phyloP scores from a whole-genome alignment of 2,797 vertebrate genomes.

The Anabacerthia variegaticeps region DNA sequence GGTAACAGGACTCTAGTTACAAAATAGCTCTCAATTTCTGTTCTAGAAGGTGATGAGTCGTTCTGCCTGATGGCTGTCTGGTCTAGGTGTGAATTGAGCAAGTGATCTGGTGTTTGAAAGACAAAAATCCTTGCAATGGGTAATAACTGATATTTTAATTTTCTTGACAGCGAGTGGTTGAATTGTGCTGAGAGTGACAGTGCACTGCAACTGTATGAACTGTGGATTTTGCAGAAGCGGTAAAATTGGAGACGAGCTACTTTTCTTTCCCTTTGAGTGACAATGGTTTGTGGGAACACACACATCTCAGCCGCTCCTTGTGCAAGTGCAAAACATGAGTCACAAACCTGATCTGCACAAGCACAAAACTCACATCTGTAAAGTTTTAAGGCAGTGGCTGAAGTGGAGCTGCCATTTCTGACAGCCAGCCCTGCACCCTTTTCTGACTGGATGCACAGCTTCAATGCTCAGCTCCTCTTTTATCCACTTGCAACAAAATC shows the following conservation, averaged over 20 bases:
- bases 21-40: not conserved
- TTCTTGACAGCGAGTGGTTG: not conserved
- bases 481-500: not conserved
- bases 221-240: not conserved
- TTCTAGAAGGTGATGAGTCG: not conserved
- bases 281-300: not conserved
- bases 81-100: not conserved
- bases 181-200: not conserved
- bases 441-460: not conserved
- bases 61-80: not conserved
- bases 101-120: not conserved
- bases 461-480: not conserved
- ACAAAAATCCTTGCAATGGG: not conserved
- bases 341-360: not conserved
- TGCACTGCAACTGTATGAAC: not conserved
- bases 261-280: not conserved
- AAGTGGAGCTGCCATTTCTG: not conserved
- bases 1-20: not conserved
- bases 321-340: not conserved
- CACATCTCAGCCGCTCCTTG: accelerated
- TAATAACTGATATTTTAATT: not conserved
- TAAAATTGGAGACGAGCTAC: not conserved
- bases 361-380: not conserved
- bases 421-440: not conserved
- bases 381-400: not conserved